Conservation (phyloP, 2,113 vertebrate genomes). For the Pseudorasbora parva region DNA sequence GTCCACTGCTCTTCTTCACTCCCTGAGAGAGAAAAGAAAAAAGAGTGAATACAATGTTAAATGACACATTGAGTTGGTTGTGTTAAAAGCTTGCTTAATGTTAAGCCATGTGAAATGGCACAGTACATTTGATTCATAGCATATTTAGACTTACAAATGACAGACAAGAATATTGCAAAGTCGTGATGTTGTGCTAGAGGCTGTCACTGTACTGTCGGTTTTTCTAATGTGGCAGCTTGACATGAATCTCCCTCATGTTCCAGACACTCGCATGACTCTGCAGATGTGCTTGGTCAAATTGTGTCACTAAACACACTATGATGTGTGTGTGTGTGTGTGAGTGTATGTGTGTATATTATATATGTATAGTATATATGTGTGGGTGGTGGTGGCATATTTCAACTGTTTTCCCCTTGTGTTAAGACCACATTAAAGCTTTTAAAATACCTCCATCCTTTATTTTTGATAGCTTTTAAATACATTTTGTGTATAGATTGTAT, state of each 20-base stretch:
- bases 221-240: neutral
- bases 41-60: slow-evolving; percentile 40
- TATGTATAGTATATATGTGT: too few relatives aligned
- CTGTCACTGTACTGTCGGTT: neutral
- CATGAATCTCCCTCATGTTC: neutral
- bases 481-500: neutral
- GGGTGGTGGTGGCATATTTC: neutral
- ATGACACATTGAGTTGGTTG: neutral
- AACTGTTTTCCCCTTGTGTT: neutral
- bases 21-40: slow-evolving; percentile 79
- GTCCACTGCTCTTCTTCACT: slow-evolving; percentile 85
- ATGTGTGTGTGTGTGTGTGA: neutral
- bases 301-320: slow-evolving; percentile 1
- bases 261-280: neutral
- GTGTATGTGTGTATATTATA: too few relatives aligned
- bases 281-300: slow-evolving; percentile 18
- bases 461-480: neutral
- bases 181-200: neutral
- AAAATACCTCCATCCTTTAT: neutral
- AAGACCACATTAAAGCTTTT: neutral
- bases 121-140: neutral
- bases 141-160: neutral
- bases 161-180: neutral
- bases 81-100: neutral
- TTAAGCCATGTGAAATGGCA: neutral